These are phyloP conservation scores for Harpagus bidentatus DNA, from an alignment of 2,113 vertebrate species.

Conservation along the genomic window DNA sequence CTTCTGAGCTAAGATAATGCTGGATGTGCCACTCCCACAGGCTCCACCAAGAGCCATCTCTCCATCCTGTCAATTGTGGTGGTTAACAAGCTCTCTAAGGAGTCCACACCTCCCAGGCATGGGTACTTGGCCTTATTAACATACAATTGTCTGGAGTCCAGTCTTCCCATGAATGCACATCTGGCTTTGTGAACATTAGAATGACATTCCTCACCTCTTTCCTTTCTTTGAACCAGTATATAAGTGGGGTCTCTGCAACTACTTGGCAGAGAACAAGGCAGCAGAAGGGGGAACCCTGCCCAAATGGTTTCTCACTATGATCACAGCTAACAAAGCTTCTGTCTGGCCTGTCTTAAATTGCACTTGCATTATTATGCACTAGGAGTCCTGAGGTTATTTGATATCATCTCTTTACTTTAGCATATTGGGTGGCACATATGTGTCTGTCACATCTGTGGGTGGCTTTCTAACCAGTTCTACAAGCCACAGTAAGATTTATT, in stretches of 20 bases:
- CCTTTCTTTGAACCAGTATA: neutral
- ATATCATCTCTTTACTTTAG: neutral
- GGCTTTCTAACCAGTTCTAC: neutral
- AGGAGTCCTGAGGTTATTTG: neutral
- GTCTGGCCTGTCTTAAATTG: neutral
- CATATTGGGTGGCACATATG: neutral
- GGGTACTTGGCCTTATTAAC: neutral
- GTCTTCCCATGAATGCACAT: neutral
- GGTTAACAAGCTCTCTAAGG: neutral
- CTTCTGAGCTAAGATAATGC: neutral
- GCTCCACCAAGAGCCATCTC: neutral
- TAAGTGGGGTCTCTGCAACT: neutral
- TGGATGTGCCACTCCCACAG: neutral
- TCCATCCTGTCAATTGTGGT: neutral
- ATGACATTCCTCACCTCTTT: neutral
- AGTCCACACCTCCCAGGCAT: neutral
- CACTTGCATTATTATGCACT: neutral
- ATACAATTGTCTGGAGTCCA: neutral
- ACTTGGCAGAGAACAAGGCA: neutral
- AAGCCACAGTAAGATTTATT: neutral
- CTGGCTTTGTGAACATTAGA: neutral
- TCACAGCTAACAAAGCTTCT: neutral
- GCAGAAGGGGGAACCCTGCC: neutral
- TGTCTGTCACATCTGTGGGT: neutral
- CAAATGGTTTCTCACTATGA: fast-evolving